These are phyloP conservation scores for Alca torda DNA, from an alignment of 2,797 vertebrate species.

Conservation along the genomic window DNA sequence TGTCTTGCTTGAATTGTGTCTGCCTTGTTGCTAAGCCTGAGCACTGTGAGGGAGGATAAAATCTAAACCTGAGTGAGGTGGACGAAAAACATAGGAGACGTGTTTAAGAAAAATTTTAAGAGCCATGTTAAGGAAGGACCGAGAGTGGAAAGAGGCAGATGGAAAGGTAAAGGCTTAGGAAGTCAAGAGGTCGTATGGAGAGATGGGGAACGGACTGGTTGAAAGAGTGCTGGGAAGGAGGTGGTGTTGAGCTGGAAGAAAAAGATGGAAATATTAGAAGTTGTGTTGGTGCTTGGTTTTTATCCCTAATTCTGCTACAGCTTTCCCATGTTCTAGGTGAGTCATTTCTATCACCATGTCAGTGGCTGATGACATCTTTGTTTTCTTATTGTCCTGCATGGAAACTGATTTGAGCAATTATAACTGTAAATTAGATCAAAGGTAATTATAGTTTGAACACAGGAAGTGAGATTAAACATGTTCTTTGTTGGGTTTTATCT, in stretches of 20 bases:
- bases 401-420: neutral
- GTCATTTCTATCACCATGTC: neutral
- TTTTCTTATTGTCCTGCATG: neutral
- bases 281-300: neutral
- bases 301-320: neutral
- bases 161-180: neutral
- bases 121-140: neutral
- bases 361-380: neutral
- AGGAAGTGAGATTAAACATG: neutral
- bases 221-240: neutral
- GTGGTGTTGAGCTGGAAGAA: neutral
- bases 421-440: neutral
- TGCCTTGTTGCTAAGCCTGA: neutral
- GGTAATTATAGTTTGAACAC: neutral
- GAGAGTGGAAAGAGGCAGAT: neutral
- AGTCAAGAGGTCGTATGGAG: neutral
- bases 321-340: neutral
- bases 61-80: neutral
- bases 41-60: neutral
- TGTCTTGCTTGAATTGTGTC: neutral
- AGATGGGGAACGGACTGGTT: neutral
- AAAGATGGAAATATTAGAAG: neutral
- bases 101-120: neutral
- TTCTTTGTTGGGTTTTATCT: neutral
- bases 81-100: neutral